phyloP scores from a whole-genome alignment of 2,888 invertebrate species.

The Apodemia mormo region DNA sequence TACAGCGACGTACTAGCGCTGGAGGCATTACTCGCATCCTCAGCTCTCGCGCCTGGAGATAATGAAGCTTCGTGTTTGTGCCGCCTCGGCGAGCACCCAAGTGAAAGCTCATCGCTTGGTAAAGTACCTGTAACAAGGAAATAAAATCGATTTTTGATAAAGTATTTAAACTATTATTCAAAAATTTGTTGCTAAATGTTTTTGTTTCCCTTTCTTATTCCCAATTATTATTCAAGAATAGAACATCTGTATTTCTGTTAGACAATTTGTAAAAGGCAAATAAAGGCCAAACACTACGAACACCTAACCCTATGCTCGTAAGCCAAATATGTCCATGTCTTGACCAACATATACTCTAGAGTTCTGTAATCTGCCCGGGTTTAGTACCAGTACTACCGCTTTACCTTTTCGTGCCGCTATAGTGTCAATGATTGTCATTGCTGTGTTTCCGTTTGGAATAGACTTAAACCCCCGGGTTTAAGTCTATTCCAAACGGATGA shows the following conservation, averaged over 20 bases:
- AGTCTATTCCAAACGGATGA: no score
- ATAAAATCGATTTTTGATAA: slow-evolving; percentile 3
- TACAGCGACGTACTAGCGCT: slow-evolving; percentile 83
- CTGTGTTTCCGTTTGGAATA: no score
- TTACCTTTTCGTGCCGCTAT: no score
- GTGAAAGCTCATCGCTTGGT: slow-evolving; percentile 89
- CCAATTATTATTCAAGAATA: background rate
- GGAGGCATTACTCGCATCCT: slow-evolving; percentile 88
- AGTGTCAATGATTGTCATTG: background rate
- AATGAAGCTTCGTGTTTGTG: slow-evolving; percentile 84
- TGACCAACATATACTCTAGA: no score
- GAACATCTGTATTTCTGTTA: no score
- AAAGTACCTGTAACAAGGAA: slow-evolving; percentile 86
- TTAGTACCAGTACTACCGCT: no score
- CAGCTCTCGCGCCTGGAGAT: slow-evolving; percentile 86
- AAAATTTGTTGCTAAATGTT: background rate
- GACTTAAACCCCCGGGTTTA: no score
- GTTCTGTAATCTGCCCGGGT: no score
- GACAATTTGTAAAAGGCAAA: background rate
- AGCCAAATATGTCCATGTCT: no score
- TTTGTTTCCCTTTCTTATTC: background rate
- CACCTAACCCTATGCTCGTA: no score
- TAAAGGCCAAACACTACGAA: no score
- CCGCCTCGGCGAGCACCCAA: slow-evolving; percentile 81
- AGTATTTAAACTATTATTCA: background rate